Percentiles rank a stretch among this genome's conserved stretches.
Conservation (phyloP, 2,113 vertebrate species). For the Tenebrosternarchus preto region DNA sequence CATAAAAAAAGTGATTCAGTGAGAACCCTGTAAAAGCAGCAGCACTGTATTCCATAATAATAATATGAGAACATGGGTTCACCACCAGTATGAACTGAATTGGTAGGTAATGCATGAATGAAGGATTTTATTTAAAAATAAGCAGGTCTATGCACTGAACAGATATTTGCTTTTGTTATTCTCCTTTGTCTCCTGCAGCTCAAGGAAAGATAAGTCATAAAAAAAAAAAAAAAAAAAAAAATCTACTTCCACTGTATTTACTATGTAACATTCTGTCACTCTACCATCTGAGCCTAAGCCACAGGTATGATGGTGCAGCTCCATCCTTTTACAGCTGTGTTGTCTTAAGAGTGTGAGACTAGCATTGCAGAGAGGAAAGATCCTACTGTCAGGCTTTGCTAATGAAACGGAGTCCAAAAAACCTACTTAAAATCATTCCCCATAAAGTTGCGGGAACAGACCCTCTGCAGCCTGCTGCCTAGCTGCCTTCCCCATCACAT, state of each 20-base stretch:
- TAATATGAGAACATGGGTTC: background rate
- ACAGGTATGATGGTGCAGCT: no score
- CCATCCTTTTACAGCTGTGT: background rate
- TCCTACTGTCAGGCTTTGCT: background rate
- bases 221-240: background rate
- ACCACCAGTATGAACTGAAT: constrained; percentile 4
- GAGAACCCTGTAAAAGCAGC: background rate
- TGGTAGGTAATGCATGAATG: background rate
- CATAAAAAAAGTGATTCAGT: background rate
- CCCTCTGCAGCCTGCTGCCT: background rate
- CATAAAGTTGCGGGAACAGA: background rate
- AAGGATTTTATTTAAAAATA: background rate
- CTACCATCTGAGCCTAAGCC: background rate
- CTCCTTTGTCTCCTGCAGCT: background rate
- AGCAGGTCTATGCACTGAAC: background rate
- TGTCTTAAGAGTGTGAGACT: background rate
- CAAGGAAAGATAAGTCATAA: background rate
- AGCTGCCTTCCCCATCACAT: background rate
- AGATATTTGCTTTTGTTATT: background rate
- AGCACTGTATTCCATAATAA: background rate
- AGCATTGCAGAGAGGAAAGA: background rate
- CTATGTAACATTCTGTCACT: background rate
- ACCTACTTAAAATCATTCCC: background rate
- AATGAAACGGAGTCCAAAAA: background rate
- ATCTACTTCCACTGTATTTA: background rate